A percentile compares a stretch with the other conserved stretches of the same genome.
Evolutionary conservation across 2,888 invertebrate species (phyloP).

Genomic region (Sinhomidia bicolor): DNA sequence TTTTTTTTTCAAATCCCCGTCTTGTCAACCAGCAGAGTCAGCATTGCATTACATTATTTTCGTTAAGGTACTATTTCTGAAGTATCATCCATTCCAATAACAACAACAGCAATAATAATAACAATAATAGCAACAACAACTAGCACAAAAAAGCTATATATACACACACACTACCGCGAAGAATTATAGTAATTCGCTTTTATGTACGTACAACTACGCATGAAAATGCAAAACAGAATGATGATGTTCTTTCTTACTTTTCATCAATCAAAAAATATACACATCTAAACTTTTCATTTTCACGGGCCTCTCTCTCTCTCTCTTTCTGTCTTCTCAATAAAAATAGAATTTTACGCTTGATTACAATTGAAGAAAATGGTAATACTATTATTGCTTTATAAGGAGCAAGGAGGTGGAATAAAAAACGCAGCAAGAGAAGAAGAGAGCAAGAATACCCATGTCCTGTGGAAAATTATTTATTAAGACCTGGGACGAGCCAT

Average conservation of each 20-base stretch:
- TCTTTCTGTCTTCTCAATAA: neutral
- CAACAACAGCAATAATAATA: too few species aligned
- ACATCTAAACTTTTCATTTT: conserved; percentile 9
- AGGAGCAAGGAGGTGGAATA: neutral
- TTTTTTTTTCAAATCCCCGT: neutral
- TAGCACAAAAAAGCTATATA: too few species aligned
- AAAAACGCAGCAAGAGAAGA: neutral
- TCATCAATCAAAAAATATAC: conserved; percentile 39
- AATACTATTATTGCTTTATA: conserved; percentile 20
- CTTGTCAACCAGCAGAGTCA: neutral
- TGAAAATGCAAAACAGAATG: neutral
- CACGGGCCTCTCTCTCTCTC: neutral
- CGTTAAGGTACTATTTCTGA: neutral
- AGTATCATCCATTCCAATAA: too few species aligned
- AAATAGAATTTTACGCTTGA: conserved; percentile 43
- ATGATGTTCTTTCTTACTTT: conserved; percentile 14
- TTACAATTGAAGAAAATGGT: conserved; percentile 28
- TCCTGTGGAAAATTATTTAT: conserved; percentile 39
- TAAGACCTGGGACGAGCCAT: too few species aligned
- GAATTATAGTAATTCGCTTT: neutral
- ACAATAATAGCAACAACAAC: too few species aligned
- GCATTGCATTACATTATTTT: too few species aligned
- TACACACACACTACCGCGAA: too few species aligned
- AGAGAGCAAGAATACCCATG: neutral
- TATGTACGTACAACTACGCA: neutral